phyloP scores from a whole-genome alignment of 2,888 invertebrate species.

The Cabera pusaria region DNA sequence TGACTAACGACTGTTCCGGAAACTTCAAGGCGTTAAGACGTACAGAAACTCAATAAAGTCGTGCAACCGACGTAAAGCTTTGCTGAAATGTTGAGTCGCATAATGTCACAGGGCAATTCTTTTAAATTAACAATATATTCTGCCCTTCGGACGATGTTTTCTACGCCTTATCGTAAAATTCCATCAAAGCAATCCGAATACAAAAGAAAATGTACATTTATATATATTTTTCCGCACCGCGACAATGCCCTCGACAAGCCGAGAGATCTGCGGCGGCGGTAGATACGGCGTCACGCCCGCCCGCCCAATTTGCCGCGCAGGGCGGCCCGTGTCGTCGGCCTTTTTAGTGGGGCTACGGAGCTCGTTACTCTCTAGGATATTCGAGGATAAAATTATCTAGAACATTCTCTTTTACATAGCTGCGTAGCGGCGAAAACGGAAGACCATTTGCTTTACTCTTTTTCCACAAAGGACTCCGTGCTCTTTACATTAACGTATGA shows the following conservation, averaged over 20 bases:
- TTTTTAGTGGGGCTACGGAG: constrained; percentile 41
- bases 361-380: constrained; percentile 30
- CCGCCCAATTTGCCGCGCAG: constrained; percentile 45
- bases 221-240: constrained; percentile 39
- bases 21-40: too few relatives aligned
- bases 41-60: too few relatives aligned
- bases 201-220: constrained; percentile 41
- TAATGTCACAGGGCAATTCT: neutral
- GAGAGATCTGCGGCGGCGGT: constrained; percentile 30
- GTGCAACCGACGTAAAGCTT: too few relatives aligned
- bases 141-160: constrained; percentile 22
- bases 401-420: constrained; percentile 18
- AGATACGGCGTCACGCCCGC: constrained; percentile 33
- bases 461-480: constrained; percentile 26
- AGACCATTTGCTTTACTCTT: constrained; percentile 12
- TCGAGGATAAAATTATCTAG: constrained; percentile 27
- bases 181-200: constrained; percentile 39
- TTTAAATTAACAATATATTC: constrained; percentile 9
- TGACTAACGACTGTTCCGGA: too few relatives aligned
- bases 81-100: too few relatives aligned
- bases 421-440: constrained; percentile 15
- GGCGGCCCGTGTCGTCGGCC: constrained; percentile 52
- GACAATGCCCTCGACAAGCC: constrained; percentile 34
- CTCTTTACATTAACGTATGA: constrained; percentile 15
- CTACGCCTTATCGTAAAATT: constrained; percentile 37